Percentiles rank a stretch among this genome's conserved stretches.
These are phyloP conservation scores for Protobothrops mucrosquamatus DNA, from an alignment of 2,113 vertebrate species.

Conservation along the genomic window DNA sequence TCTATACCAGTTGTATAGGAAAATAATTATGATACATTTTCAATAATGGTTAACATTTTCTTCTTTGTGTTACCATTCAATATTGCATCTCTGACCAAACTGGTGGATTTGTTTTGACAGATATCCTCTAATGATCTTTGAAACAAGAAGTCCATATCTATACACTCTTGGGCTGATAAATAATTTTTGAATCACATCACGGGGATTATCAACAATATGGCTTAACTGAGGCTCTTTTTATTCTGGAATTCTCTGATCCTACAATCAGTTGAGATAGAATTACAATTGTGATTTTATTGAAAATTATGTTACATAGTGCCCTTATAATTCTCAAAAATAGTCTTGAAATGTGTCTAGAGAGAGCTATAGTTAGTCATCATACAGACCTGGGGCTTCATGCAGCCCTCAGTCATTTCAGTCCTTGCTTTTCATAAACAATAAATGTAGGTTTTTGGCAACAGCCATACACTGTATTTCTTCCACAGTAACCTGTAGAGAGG, in stretches of 20 bases:
- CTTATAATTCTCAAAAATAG: neutral
- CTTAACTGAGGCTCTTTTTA: neutral
- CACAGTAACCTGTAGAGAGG: neutral
- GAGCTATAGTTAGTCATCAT: neutral
- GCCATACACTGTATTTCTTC: neutral
- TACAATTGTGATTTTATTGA: neutral
- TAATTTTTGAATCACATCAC: neutral
- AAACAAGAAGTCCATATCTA: neutral
- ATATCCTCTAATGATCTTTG: neutral
- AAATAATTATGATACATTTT: neutral
- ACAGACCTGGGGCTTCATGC: neutral
- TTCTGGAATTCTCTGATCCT: neutral
- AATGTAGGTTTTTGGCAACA: neutral
- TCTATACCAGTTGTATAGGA: neutral
- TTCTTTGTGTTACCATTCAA: neutral
- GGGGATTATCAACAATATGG: neutral
- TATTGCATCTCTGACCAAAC: neutral
- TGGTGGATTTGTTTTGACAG: neutral
- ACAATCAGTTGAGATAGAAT: neutral
- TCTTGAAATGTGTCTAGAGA: neutral
- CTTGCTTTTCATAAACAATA: neutral
- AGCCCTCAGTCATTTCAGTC: neutral
- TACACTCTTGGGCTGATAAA: neutral
- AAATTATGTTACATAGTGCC: neutral
- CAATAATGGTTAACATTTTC: neutral